Evolutionary conservation across 2,888 invertebrate species (phyloP).

Genomic region (Agrochola lychnidis): DNA sequence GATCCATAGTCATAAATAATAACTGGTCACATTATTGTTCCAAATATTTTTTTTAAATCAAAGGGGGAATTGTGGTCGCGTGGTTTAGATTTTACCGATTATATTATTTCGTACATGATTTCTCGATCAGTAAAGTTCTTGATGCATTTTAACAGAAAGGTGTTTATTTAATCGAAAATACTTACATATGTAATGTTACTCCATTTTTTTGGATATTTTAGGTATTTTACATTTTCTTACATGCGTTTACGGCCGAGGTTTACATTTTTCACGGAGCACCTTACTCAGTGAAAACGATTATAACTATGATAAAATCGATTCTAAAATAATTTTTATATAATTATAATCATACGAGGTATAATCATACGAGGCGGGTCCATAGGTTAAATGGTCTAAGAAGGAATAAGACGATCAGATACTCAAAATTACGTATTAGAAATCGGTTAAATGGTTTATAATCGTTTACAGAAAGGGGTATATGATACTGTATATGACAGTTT

Average conservation of each 20-base stretch:
- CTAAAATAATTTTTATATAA: neutral
- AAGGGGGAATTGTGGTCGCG: neutral
- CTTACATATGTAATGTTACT: neutral
- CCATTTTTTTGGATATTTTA: neutral
- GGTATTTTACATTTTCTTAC: neutral
- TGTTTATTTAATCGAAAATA: neutral
- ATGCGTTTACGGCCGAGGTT: neutral
- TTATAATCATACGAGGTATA: too few relatives aligned
- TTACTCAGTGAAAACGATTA: neutral
- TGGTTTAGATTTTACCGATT: too few relatives aligned
- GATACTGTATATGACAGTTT: conserved; percentile 73
- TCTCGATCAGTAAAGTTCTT: too few relatives aligned
- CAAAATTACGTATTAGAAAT: conserved; percentile 55
- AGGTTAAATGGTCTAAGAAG: conserved; percentile 20
- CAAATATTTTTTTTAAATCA: neutral
- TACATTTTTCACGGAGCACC: neutral
- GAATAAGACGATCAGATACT: conserved; percentile 34
- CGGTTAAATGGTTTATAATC: conserved; percentile 42
- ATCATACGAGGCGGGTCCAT: neutral
- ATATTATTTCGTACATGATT: too few relatives aligned
- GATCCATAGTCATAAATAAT: neutral
- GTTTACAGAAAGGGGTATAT: conserved; percentile 77
- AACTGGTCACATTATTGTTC: neutral
- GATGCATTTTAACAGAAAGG: neutral
- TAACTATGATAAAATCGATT: neutral